Evolutionary conservation across 2,888 invertebrate genomes (phyloP).

Genomic region (Epinotia brunnichana): DNA sequence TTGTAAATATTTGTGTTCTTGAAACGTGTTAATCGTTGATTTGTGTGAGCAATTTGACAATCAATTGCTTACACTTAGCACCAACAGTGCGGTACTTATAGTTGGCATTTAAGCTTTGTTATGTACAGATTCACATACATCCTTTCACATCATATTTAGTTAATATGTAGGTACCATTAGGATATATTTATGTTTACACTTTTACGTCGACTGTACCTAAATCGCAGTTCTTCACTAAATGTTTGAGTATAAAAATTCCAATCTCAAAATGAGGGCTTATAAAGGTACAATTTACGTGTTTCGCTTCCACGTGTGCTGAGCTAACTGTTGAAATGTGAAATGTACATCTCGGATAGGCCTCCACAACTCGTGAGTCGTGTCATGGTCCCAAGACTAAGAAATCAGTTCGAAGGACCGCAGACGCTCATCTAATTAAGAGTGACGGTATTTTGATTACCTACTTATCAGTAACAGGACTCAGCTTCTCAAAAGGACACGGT

Average conservation of each 20-base stretch:
- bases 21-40: constrained; percentile 22
- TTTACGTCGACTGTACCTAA: too few species aligned
- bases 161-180: too few species aligned
- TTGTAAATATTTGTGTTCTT: constrained; percentile 16
- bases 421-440: constrained; percentile 24
- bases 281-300: too few species aligned
- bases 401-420: constrained; percentile 9
- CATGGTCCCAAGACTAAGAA: constrained; percentile 2
- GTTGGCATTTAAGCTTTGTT: neutral
- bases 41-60: constrained; percentile 15
- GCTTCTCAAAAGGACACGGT: neutral
- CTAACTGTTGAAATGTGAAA: neutral
- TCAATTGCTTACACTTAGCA: constrained; percentile 1
- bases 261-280: too few species aligned
- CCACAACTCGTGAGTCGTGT: neutral
- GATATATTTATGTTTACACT: too few species aligned
- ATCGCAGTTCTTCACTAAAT: too few species aligned
- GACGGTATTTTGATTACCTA: constrained; percentile 35
- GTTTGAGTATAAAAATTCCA: too few species aligned
- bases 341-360: neutral
- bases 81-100: neutral
- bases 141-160: too few species aligned
- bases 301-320: too few species aligned
- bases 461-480: constrained; percentile 28
- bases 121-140: neutral